Evolutionary conservation across 2,888 invertebrate genomes (phyloP), one percentile per base, ranked within the genome.

Genomic region (Elaeidobius kamerunicus): DNA sequence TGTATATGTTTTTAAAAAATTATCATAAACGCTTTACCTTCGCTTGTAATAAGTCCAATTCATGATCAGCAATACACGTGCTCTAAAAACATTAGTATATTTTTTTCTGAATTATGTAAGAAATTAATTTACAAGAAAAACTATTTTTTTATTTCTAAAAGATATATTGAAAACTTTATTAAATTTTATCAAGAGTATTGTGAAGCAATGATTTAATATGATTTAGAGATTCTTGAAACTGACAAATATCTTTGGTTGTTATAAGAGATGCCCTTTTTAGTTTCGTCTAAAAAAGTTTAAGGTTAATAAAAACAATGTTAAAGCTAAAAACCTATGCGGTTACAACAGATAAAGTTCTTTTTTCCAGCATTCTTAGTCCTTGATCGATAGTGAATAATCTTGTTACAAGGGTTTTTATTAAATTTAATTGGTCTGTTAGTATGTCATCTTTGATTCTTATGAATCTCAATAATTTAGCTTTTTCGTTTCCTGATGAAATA

Each of bases 351-450:
- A 49, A 42, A 3, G 55, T 50, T 35, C 59, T 57, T 36, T 56
- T 57, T 57, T 63, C 60, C 16, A 63, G 39, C 36, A 48, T 50
- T 45, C 59, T 47, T 14, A 64, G 53, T 15, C 56, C 52, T 34
- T 38, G 51, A 49, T 62, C 59, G n/a, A 57, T 28, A 42, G 41
- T 49, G 49, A 55, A 61, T 15, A 62, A 41, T 50, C 53, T 61
- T 11, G 45, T 48, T 5, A 62, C 57, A n/a, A 65, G 52, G 9
- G 58, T 55, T 57, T 63, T 62, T 14, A 61, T 63, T 28, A 65
- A 55, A 12, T 53, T 18, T 17, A 65, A 45, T 35, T 62, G 61
- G 32, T 64, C 59, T 49, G 49, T 27, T 17, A 65, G 43, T 27
- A 63, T 60, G 6, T 56, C 47, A 27, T 63, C 62, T 56, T 60